Conservation (phyloP, 2,797 vertebrate species). For the Hirundo rustica region DNA sequence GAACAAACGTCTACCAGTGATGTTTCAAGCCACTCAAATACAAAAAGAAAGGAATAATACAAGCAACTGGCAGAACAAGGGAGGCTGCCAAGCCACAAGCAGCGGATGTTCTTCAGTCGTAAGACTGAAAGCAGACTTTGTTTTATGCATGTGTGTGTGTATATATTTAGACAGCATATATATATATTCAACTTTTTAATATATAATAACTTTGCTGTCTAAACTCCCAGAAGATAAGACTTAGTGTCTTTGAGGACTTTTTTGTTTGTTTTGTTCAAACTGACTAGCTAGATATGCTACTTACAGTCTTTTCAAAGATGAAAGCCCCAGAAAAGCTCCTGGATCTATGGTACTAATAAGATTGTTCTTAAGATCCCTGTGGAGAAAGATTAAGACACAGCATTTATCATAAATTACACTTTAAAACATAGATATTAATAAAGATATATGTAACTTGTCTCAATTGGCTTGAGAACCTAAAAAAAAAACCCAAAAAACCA, state of each 20-base stretch:
- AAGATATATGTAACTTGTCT: background rate
- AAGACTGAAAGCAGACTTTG: background rate
- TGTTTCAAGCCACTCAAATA: background rate
- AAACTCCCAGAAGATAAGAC: background rate
- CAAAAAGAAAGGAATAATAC: background rate
- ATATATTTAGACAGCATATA: background rate
- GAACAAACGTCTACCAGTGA: background rate
- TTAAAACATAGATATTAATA: background rate
- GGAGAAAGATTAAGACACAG: constrained; percentile 18
- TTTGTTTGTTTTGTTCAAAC: background rate
- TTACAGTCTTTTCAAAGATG: constrained; percentile 93
- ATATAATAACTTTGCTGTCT: background rate
- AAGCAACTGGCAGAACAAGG: background rate
- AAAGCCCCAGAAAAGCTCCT: constrained; percentile 91
- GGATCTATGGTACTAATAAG: constrained; percentile 91
- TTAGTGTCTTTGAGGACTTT: background rate
- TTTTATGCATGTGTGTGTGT: background rate
- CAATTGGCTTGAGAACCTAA: background rate
- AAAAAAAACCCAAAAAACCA: background rate
- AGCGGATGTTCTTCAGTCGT: background rate
- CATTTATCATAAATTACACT: background rate
- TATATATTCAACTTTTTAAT: background rate
- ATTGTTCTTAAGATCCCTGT: constrained; percentile 95
- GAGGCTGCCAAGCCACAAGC: background rate
- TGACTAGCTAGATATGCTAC: constrained; percentile 66